Evolutionary conservation across 2,797 vertebrate genomes (phyloP), one percentile per base, ranked within the genome.

Genomic region (Danio jaintianensis): DNA sequence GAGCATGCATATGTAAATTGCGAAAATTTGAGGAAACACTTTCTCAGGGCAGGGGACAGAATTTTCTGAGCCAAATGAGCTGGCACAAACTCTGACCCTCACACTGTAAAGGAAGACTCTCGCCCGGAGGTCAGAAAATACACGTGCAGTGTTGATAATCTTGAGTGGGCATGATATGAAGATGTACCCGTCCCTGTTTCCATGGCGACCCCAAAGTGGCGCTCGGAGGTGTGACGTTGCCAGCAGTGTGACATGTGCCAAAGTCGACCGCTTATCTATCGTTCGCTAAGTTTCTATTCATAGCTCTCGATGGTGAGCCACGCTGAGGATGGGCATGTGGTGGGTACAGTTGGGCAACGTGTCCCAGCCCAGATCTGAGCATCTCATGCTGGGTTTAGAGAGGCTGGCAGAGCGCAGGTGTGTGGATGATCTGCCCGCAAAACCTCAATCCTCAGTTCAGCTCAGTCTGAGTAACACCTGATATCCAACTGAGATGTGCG

Each of bases 151-250:
- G 66, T 42, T 71, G 79, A 80, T 84, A 81, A 83, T 85, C 79
- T 67, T 50, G 18, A 66, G 71, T 67, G 68, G 38, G 80, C 59
- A 56, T 62, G 12, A 58, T 78, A 76, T 43, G 70, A 80, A 75
- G 58, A 77, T 79, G 78, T 81, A 90, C 89, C 90, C 87, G 36
- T 92, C 87, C 80, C 84, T 91, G 94, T 95, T 94, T 93, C 93
- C 93, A 94, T 94, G 90, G 91, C 81, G 82, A 95, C 92, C 87
- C 71, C 38, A 90, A 91, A 90, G 91, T 90, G 89, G 89, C 87
- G 88, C 84, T 88, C 83, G 63, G 89, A 90, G 89, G 81, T 89
- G 90, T 91, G 92, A 93, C 92, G 88, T 86, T 86, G 84, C 78
- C 89, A 48, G 89, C 89, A 92, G 87, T 81, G 62, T 86, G 81